Evolutionary conservation across 2,797 vertebrate genomes (phyloP), one percentile per base, ranked within the genome.

Genomic region (Spinus pinus): DNA sequence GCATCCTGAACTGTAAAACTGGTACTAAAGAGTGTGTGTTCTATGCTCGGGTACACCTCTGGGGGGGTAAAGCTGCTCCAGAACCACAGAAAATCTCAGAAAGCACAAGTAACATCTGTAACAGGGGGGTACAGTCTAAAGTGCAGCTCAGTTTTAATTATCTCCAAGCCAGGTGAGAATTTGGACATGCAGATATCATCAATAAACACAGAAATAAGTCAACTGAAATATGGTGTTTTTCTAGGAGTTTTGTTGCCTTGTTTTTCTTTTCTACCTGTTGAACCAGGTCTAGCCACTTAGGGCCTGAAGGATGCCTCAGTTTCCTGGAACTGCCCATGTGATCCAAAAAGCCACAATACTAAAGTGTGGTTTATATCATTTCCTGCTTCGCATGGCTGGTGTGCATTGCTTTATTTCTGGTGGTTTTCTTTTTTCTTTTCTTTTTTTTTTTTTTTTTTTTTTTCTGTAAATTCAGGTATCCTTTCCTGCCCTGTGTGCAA

Each of bases 401-500:
- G 46, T 93, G 65, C 46, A 22, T 64, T 37, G 44, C 49, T 94
- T 78, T 35, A 91, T 69, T 87, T 90, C 44, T 77, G 35, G 12
- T 86, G 20, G 10, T 15, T 72, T 77, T 50, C 1, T 23, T 30
- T 25, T 49, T 7, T 21, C 5, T 35, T 16, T 17, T 50, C n/a
- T 9, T 37, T 37, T 50, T 14, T 24, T 37, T 37, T 37, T 50
- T 14, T 24, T 37, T 37, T 37, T 37, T 37, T 31, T 25, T 39
- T 51, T 69, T 21, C 74, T 33, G 12, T 25, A 19, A 35, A 75
- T 73, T 47, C 91, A 98, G 98, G 96, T 91, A 91, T 97, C 72
- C 95, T 97, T 93, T 97, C 93, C 92, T 97, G 95, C 62, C 96
- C 95, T 53, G 84, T 86, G 57, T 98, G 96, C 91, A 96, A 96